Base-by-base conservation (phyloP, 30 jellyfish, hydroid and myxozoan species). In the Aurelia sp. region DNA sequence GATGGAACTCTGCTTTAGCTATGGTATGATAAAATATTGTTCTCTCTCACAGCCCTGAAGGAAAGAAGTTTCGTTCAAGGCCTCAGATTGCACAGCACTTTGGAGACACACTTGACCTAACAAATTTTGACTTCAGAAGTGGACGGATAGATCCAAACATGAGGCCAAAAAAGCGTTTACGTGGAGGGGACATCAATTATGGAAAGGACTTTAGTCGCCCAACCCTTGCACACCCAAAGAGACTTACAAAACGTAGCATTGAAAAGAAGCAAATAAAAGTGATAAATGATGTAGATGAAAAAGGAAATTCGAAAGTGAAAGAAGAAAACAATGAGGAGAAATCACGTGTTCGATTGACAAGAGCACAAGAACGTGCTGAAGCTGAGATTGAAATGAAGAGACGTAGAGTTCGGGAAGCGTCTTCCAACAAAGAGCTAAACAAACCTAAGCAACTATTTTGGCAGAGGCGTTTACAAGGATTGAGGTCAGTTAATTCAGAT, bases 401-500 rank as follows among this genome's bases (percentile, higher is more conserved):
- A 48, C 78, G 84, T 17, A 78, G 94, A 19, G 93, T 82, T n/a
- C 58, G 76, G 44, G 98, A 92, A 72, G 58, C 80, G 20, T 57
- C 94, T 33, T 70, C 94, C 6, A 78, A 68, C 31, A 85, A 76
- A 3, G 89, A 82, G 53, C 58, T 61, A 8, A 51, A 87, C 71
- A 92, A 81, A 71, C 98, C 98, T 21, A 93, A 85, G 71, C 98
- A 93, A 67, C 66, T 93, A 68, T 93, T 93, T 55, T 93, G 98
- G 98, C 95, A 86, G 71, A 89, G 87, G 58, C 90, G 98, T 47
- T 73, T 93, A 13, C 98, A 93, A 63, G 95, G 96, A 22, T 55
- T 93, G 69, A 78, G 78, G 33, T 74, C 98, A 62, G 96, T 88
- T 7, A 73, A 84, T 35, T 55, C 73, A 41, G 81, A 72, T 52